These are phyloP conservation scores for Pedetes capensis DNA, from an alignment of 2,113 vertebrate genomes.

Conservation along the genomic window DNA sequence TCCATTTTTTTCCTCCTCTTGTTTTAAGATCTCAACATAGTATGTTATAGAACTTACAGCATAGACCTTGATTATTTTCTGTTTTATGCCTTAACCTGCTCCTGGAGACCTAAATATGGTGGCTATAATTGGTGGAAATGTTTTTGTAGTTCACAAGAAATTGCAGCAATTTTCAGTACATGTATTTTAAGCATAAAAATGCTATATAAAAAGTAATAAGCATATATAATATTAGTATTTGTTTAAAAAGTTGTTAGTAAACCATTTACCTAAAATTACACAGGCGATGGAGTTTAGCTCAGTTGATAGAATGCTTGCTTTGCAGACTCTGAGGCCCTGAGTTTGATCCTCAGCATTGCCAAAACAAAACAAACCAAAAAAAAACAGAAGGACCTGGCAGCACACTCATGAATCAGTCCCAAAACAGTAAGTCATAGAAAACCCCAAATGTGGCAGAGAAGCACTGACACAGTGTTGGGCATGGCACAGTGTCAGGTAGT, in stretches of 20 bases:
- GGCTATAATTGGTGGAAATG: not conserved
- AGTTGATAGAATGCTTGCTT: no score
- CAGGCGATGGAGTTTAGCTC: no score
- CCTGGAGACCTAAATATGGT: not conserved
- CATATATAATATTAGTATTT: not conserved
- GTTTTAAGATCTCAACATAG: not conserved
- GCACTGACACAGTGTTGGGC: no score
- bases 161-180: not conserved
- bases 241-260: not conserved
- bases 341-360: no score
- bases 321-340: no score
- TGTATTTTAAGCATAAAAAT: constrained; percentile 15
- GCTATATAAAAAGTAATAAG: not conserved
- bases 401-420: no score
- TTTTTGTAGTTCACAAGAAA: constrained; percentile 15
- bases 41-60: not conserved
- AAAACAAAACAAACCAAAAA: no score
- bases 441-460: no score
- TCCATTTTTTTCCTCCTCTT: not conserved
- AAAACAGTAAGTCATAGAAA: no score
- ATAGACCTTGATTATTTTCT: not conserved
- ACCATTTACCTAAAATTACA: no score
- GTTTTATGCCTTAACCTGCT: not conserved
- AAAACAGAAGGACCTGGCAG: no score
- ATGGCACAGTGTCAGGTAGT: no score